These are phyloP conservation scores for Mionectes olivaceus DNA, from an alignment of 2,797 vertebrate species.

Conservation along the genomic window DNA sequence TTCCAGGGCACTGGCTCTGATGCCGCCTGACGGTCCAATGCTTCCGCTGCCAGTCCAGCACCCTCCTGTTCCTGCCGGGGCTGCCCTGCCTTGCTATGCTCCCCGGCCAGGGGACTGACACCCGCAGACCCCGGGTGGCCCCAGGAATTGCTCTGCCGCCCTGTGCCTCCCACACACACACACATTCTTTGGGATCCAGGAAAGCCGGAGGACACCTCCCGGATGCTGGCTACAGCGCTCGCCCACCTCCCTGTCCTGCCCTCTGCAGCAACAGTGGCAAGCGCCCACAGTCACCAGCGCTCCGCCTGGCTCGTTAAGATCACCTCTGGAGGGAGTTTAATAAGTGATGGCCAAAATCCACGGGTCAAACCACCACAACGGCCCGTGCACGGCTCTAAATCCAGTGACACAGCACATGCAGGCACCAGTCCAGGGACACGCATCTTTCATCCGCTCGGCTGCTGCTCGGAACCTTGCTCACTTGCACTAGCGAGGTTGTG, in stretches of 20 bases:
- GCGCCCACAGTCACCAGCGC: fast-evolving
- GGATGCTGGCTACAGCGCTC: fast-evolving
- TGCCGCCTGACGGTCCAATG: neutral
- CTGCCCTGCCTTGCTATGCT: neutral
- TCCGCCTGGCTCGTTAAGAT: fast-evolving
- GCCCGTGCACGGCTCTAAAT: neutral
- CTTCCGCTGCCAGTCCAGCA: neutral
- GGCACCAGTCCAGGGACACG: neutral
- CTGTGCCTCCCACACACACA: neutral
- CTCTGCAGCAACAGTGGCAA: neutral
- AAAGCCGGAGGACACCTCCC: neutral
- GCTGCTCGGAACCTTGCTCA: neutral
- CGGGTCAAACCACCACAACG: neutral
- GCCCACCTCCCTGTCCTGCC: fast-evolving
- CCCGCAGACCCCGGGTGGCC: fast-evolving
- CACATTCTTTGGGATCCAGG: neutral
- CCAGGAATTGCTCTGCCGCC: fast-evolving
- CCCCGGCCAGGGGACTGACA: neutral
- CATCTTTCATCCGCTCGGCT: neutral
- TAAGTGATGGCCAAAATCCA: fast-evolving
- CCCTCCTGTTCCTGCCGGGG: neutral
- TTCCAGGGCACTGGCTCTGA: neutral
- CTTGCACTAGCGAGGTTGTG: neutral
- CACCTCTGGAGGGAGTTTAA: neutral
- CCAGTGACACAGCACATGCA: neutral